These are phyloP conservation scores for Planococcus citri DNA, from an alignment of 1,140 invertebrate genomes.

Conservation along the genomic window DNA sequence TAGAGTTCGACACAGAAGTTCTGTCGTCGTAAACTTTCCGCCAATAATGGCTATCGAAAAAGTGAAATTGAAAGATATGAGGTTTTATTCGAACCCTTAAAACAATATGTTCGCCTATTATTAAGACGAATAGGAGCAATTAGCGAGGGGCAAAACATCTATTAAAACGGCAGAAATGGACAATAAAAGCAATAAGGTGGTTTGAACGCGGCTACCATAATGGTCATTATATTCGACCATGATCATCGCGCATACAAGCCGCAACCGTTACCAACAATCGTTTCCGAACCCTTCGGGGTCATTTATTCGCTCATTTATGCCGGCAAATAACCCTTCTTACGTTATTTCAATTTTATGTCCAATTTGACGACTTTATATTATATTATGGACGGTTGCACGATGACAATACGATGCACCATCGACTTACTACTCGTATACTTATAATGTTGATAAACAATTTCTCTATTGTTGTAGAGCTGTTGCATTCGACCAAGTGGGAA, in stretches of 20 bases:
- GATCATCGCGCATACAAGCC: slow-evolving; percentile 9
- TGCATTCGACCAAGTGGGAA: too few species aligned
- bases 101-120: slow-evolving; percentile 13
- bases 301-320: slow-evolving; percentile 12
- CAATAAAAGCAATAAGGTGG: slow-evolving; percentile 19
- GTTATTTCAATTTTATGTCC: slow-evolving; percentile 8
- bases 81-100: not conserved
- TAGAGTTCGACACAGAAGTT: not conserved
- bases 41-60: not conserved
- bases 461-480: too few species aligned
- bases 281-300: slow-evolving; percentile 6
- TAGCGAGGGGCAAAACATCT: slow-evolving; percentile 1
- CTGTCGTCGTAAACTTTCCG: not conserved
- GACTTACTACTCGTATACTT: too few species aligned
- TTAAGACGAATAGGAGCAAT: slow-evolving; percentile 17
- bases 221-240: slow-evolving; percentile 15
- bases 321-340: not conserved
- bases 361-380: not conserved
- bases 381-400: too few species aligned
- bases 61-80: slow-evolving; percentile 11
- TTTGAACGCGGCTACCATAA: not conserved
- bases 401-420: too few species aligned
- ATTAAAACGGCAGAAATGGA: slow-evolving; percentile 5
- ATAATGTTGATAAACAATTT: too few species aligned
- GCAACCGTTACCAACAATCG: not conserved